Percentiles rank a stretch among this genome's conserved stretches.
Evolutionary conservation across 2,113 vertebrate species (phyloP).

Genomic region (Xerus inauris): DNA sequence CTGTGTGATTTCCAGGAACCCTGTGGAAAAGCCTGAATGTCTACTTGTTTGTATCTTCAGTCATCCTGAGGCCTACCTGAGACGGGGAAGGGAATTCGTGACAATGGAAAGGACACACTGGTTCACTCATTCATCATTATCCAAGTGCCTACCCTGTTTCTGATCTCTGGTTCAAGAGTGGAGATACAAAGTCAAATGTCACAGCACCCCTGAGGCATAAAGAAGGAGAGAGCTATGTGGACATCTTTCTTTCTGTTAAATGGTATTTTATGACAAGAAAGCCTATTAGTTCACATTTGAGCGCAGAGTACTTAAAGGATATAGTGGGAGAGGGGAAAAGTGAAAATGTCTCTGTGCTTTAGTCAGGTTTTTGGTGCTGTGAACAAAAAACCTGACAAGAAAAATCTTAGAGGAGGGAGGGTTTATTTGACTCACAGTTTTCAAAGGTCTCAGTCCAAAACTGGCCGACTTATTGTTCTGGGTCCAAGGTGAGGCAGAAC

Average conservation of each 20-base stretch:
- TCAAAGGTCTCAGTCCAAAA: no score
- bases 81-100: not conserved
- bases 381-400: no score
- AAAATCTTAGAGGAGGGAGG: no score
- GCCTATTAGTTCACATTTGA: not conserved
- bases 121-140: not conserved
- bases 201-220: not conserved
- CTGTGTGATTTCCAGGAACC: not conserved
- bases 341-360: no score
- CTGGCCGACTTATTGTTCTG: no score
- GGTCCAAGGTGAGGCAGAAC: no score
- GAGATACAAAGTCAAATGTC: not conserved
- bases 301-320: not conserved
- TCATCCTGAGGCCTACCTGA: not conserved
- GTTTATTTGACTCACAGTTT: no score
- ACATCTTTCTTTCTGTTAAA: not conserved
- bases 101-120: no score
- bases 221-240: not conserved
- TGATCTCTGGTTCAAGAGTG: not conserved
- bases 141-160: not conserved
- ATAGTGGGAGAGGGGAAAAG: not conserved
- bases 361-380: no score
- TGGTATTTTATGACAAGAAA: not conserved
- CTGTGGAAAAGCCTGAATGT: fast-evolving
- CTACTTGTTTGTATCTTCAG: not conserved